Base-by-base conservation (phyloP, 2,888 invertebrate genomes). In the Ormyrus rosae region DNA sequence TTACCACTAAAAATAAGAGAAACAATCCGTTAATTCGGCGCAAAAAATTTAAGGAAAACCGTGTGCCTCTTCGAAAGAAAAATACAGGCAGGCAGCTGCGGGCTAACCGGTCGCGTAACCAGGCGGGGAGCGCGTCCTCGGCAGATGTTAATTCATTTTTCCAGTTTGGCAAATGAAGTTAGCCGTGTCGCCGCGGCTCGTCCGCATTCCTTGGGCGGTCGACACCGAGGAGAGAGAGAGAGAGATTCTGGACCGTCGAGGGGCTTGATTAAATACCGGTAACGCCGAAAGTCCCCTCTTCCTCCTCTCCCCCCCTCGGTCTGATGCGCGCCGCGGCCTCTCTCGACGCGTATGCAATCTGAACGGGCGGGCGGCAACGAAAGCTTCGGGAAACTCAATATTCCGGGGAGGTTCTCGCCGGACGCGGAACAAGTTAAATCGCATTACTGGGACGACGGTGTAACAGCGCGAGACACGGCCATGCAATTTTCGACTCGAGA, bases 401-500 rank as follows among this genome's bases (percentile, higher is more conserved):
- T 81, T 81, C 81, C 70, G 68, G 34, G 50, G 70, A 70, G 76
- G 72, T 13, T 13, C 67, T 53, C 71, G 64, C 60, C 50, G 69
- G 64, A 53, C 46, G 75, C 56, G 55, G 74, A 46, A 81, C 81
- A 81, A 81, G 81, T 81, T 81, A 78, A 81, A 80, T 77, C 80
- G 80, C 65, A 77, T 82, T 80, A 82, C 72, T 48, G 60, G 13
- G 60, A 45, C 68, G 13, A 9, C 71, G 50, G 48, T 55, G 69
- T 65, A 58, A 55, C 45, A 13, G 9, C 75, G 53, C 51, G 60
- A 61, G 55, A 65, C 77, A 63, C 50, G 51, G 64, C 60, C 55
- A 9, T 60, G 70, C 74, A 78, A 69, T 72, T 78, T 79, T 19
- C 45, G 63, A 10, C 19, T 10, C 19, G 9, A n/a, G 13, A n/a